A percentile compares a stretch with the other conserved stretches of the same genome.
These are phyloP conservation scores for Adelphocoris suturalis DNA, from an alignment of 2,888 invertebrate species.

Conservation along the genomic window DNA sequence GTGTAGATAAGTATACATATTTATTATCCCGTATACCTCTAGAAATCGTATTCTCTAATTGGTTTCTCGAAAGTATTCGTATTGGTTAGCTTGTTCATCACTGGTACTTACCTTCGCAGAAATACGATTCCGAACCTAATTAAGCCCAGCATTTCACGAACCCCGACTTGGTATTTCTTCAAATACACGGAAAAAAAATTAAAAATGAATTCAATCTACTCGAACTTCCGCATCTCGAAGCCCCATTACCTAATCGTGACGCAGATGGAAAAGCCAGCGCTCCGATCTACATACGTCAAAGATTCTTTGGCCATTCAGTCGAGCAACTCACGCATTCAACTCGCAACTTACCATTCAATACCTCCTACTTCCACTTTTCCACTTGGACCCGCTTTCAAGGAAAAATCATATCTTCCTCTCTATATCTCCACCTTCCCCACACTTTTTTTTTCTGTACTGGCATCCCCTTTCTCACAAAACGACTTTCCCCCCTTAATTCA, in stretches of 20 bases:
- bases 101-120: no score
- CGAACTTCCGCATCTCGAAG: neutral
- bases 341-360: slow-evolving; percentile 62
- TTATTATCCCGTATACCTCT: no score
- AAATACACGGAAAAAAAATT: neutral
- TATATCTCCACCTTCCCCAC: slow-evolving; percentile 22
- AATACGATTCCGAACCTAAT: no score
- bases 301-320: slow-evolving; percentile 54
- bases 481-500: slow-evolving; percentile 61
- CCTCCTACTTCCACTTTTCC: slow-evolving; percentile 47
- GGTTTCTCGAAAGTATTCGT: no score
- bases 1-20: no score
- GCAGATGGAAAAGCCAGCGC: neutral
- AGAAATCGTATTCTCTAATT: no score
- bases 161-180: no score
- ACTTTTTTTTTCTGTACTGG: neutral
- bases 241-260: slow-evolving; percentile 7
- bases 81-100: no score
- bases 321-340: slow-evolving; percentile 65
- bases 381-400: slow-evolving; percentile 44
- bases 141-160: no score
- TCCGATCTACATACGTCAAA: slow-evolving; percentile 40
- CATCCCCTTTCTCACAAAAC: slow-evolving; percentile 50
- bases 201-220: neutral
- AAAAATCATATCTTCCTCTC: slow-evolving; percentile 60